These are phyloP conservation scores for Platycercus adscitus DNA, from an alignment of 2,113 vertebrate genomes.

Conservation along the genomic window DNA sequence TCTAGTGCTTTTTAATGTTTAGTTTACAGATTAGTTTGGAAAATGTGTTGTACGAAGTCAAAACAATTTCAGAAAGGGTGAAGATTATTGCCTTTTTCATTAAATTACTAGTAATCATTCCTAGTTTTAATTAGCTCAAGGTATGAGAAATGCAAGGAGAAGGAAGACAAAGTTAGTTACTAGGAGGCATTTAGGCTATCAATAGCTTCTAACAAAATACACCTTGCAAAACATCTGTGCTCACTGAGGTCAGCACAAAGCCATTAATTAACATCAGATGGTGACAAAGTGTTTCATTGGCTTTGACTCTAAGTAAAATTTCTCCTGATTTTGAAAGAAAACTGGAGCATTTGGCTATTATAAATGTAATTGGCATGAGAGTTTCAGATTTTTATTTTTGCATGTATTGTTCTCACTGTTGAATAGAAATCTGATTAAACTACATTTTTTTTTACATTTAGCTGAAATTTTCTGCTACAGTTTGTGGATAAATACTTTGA, in stretches of 20 bases:
- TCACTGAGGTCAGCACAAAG: background rate
- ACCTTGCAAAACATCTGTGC: background rate
- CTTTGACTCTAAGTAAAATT: background rate
- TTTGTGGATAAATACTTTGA: background rate
- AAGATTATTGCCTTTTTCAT: background rate
- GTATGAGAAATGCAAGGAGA: background rate
- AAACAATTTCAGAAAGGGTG: background rate
- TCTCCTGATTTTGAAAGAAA: background rate
- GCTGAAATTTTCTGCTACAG: background rate
- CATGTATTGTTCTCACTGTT: background rate
- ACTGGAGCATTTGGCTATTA: background rate
- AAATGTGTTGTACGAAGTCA: background rate
- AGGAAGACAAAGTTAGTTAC: background rate
- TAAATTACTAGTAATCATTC: background rate
- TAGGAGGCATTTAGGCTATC: background rate
- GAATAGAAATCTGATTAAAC: background rate
- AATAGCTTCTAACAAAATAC: background rate
- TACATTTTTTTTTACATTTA: background rate
- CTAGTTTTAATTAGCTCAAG: slow-evolving; percentile 16
- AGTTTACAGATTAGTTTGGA: background rate
- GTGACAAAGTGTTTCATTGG: background rate
- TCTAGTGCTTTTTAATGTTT: background rate
- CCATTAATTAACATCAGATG: background rate
- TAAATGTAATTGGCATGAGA: background rate
- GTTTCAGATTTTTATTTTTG: background rate